A percentile compares a stretch with the other conserved stretches of the same genome.
Conservation (phyloP, 2,888 invertebrate species). For the Cephonodes hylas region DNA sequence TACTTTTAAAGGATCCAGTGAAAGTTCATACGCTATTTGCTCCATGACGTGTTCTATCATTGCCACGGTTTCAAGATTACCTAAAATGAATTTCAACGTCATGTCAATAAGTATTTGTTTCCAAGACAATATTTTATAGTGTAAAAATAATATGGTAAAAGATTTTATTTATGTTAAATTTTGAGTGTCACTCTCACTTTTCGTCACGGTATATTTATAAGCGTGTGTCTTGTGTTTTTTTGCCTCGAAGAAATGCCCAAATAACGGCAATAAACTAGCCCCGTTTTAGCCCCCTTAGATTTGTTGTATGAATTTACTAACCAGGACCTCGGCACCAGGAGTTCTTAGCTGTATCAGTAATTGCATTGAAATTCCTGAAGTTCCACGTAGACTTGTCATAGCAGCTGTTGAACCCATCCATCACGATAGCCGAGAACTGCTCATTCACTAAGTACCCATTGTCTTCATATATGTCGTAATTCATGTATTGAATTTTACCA, state of each 20-base stretch:
- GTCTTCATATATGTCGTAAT: slow-evolving; percentile 69
- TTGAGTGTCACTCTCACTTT: too few species aligned
- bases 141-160: neutral
- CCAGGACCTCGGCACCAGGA: slow-evolving; percentile 54
- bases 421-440: slow-evolving; percentile 23
- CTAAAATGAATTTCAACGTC: slow-evolving; percentile 28
- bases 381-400: slow-evolving; percentile 47
- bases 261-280: neutral
- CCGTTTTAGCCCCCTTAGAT: too few species aligned
- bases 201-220: too few species aligned
- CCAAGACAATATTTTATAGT: neutral
- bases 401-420: slow-evolving; percentile 36
- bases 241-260: too few species aligned
- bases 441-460: slow-evolving; percentile 63
- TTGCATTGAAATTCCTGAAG: slow-evolving; percentile 37
- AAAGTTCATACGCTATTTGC: slow-evolving; percentile 75
- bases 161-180: too few species aligned
- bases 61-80: slow-evolving; percentile 77
- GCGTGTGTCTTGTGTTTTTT: too few species aligned
- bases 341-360: slow-evolving; percentile 55
- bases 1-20: slow-evolving; percentile 80
- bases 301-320: slow-evolving; percentile 19
- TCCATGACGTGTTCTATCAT: slow-evolving; percentile 83
- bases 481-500: slow-evolving; percentile 76
- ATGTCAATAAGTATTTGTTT: neutral